Evolutionary conservation across 2,797 vertebrate species (phyloP).

Genomic region (Scomberomorus guttatus): DNA sequence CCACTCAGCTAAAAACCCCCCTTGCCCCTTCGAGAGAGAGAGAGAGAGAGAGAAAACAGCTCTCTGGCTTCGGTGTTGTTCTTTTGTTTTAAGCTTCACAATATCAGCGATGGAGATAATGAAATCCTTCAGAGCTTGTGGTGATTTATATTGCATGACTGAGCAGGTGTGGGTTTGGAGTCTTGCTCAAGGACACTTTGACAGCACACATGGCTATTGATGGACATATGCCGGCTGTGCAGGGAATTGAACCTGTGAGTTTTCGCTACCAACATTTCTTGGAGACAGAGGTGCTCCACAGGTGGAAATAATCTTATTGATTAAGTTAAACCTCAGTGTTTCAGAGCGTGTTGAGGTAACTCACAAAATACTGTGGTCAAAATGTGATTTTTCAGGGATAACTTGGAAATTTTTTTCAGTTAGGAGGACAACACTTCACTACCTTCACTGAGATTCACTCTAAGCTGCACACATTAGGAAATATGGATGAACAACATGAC

Average conservation of each 20-base stretch:
- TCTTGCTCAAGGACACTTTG: conserved; percentile 59
- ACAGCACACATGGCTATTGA: conserved; percentile 41
- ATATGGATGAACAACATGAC: background rate
- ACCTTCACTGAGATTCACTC: background rate
- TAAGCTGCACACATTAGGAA: background rate
- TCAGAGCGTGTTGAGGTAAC: background rate
- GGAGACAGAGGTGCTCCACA: conserved; percentile 6
- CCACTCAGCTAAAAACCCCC: conserved; percentile 11
- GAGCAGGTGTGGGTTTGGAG: conserved; percentile 55
- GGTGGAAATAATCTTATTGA: conserved; percentile 39
- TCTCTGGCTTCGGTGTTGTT: background rate
- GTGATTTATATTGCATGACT: conserved; percentile 49
- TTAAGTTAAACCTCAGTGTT: background rate
- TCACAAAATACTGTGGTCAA: background rate
- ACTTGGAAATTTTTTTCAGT: background rate
- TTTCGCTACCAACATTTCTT: conserved; percentile 22
- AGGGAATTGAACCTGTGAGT: conserved; percentile 49
- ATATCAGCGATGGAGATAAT: conserved; percentile 48
- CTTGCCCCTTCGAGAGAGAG: background rate
- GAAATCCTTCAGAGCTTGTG: conserved; percentile 39
- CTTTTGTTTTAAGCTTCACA: conserved; percentile 51
- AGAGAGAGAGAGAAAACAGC: conserved; percentile 21
- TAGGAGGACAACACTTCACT: background rate
- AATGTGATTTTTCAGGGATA: background rate
- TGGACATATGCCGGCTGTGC: conserved; percentile 35